phyloP scores from a whole-genome alignment of 23 tunicate genomes.

The Clavelina lepadiformis region DNA sequence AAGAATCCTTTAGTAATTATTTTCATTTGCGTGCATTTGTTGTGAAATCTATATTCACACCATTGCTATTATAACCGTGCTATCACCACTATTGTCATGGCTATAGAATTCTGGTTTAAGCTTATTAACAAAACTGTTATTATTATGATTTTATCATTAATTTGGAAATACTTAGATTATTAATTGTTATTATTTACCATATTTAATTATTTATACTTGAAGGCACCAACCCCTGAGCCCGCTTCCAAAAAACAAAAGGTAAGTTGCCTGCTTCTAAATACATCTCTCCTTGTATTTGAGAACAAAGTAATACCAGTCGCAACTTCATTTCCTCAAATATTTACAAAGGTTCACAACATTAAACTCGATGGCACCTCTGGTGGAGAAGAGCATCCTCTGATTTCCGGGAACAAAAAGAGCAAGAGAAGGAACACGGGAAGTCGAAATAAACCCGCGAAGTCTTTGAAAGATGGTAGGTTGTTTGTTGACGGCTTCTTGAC shows the following conservation, averaged over 20 bases:
- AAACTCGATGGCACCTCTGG: conserved; percentile 55
- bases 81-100: too few relatives aligned
- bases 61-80: too few relatives aligned
- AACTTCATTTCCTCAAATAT: not conserved
- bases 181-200: not conserved
- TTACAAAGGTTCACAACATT: conserved; percentile 47
- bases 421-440: conserved; percentile 33
- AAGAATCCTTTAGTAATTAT: too few relatives aligned
- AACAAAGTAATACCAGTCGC: too few relatives aligned
- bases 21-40: too few relatives aligned
- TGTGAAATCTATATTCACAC: too few relatives aligned
- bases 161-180: not conserved
- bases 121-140: not conserved
- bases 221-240: conserved; percentile 12
- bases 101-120: too few relatives aligned
- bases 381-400: conserved; percentile 78
- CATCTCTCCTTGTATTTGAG: too few relatives aligned
- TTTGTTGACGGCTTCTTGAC: too few relatives aligned
- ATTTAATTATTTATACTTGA: not conserved
- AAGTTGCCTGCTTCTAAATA: not conserved
- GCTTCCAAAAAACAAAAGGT: conserved; percentile 40
- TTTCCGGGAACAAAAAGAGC: conserved; percentile 43
- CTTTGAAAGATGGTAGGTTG: too few relatives aligned
- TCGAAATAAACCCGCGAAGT: conserved; percentile 31
- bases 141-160: not conserved